Evolutionary conservation across 1,140 invertebrate genomes (phyloP).

Genomic region (Neotoxoptera formosana): DNA sequence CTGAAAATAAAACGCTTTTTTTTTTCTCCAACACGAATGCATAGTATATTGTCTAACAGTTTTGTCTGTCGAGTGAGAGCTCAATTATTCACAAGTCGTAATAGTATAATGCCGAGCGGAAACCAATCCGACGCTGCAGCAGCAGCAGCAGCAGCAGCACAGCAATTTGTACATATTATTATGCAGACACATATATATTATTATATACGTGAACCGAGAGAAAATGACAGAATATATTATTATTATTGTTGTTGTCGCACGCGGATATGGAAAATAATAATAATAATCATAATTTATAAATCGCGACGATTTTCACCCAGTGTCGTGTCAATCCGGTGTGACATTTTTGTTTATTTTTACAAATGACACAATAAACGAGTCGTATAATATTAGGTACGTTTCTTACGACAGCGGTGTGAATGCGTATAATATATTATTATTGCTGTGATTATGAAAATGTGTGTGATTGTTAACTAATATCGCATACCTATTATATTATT

Average conservation of each 20-base stretch:
- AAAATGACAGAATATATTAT: slow-evolving; percentile 26
- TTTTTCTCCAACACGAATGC: background rate
- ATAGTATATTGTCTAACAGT: slow-evolving; percentile 12
- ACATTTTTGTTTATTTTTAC: background rate
- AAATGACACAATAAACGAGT: background rate
- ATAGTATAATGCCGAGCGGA: background rate
- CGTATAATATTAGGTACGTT: background rate
- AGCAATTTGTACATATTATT: slow-evolving; percentile 23
- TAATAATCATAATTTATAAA: background rate
- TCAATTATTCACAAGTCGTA: slow-evolving; percentile 36
- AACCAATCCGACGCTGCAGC: background rate
- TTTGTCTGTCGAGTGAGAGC: background rate
- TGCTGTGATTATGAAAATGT: too few relatives aligned
- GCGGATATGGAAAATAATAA: background rate
- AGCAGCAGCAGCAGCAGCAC: too few relatives aligned
- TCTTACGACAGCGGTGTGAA: background rate
- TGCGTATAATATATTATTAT: background rate
- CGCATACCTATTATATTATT: background rate
- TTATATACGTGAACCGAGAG: background rate
- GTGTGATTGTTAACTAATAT: background rate
- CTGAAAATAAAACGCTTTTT: background rate
- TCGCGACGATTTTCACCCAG: slow-evolving; percentile 23
- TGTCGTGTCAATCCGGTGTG: slow-evolving; percentile 15
- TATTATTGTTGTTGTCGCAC: background rate
- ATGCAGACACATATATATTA: too few relatives aligned